A percentile compares a stretch with the other conserved stretches of the same genome.
Conservation (phyloP, 2,113 vertebrate genomes). For the Rhabdornis inornatus region DNA sequence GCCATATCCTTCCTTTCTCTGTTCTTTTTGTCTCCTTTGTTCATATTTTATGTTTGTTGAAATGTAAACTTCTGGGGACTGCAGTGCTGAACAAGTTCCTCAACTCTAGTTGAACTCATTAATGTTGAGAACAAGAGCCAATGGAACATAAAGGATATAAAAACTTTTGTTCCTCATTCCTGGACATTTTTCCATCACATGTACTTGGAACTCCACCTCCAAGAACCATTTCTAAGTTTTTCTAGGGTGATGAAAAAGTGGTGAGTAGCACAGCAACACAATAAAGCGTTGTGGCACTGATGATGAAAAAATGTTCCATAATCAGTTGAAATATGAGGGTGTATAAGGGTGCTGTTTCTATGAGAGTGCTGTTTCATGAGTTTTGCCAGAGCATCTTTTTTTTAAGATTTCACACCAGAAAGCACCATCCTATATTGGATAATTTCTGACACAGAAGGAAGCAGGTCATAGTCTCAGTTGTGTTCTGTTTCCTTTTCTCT, state of each 20-base stretch:
- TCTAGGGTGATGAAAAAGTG: background rate
- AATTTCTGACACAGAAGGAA: background rate
- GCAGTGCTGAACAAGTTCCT: conserved; percentile 13
- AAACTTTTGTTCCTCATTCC: background rate
- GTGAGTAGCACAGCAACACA: background rate
- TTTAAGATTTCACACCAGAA: background rate
- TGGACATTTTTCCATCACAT: background rate
- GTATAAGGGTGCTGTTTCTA: background rate
- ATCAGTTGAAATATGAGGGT: background rate
- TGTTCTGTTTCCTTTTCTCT: background rate
- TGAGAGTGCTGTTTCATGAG: background rate
- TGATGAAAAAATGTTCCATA: background rate
- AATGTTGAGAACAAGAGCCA: conserved; percentile 21
- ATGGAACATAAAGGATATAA: background rate
- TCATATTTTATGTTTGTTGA: conserved; percentile 50
- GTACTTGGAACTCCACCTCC: background rate
- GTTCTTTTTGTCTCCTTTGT: conserved; percentile 54
- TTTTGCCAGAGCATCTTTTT: background rate
- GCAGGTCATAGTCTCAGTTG: background rate
- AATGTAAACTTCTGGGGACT: conserved; percentile 58
- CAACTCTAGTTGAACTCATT: conserved; percentile 48
- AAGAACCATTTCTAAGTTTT: background rate
- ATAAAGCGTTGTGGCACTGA: background rate
- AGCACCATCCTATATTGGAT: background rate
- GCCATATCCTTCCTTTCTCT: conserved; percentile 59